phyloP scores from a whole-genome alignment of 2,888 invertebrate genomes.

The Elmis aenea region DNA sequence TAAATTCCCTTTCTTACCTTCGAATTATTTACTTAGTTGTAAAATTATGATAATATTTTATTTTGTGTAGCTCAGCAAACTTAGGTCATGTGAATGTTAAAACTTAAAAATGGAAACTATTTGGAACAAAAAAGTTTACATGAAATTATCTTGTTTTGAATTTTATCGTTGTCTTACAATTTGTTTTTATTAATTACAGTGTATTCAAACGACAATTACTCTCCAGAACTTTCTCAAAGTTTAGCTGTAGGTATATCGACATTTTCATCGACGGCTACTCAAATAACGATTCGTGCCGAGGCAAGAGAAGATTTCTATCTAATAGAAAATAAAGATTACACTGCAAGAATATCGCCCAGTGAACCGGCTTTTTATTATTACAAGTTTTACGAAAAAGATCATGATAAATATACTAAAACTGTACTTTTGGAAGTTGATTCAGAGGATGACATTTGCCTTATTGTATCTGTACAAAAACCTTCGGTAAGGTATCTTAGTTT shows the following conservation, averaged over 20 bases:
- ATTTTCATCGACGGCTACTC: not conserved
- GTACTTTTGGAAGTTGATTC: not conserved
- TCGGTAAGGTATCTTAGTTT: slow-evolving; percentile 57
- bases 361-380: not conserved
- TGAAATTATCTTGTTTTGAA: too few species aligned
- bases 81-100: too few species aligned
- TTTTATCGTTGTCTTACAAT: too few species aligned
- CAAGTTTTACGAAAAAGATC: not conserved
- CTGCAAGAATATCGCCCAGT: not conserved
- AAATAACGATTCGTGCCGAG: not conserved
- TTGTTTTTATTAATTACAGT: too few species aligned
- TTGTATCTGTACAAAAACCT: slow-evolving; percentile 65
- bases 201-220: too few species aligned
- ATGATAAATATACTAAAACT: not conserved
- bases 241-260: not conserved
- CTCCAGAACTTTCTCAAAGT: too few species aligned
- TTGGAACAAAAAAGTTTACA: too few species aligned
- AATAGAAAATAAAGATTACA: not conserved
- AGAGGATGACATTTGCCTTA: not conserved
- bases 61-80: too few species aligned
- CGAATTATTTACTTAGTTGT: too few species aligned
- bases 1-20: too few species aligned
- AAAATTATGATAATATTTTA: too few species aligned
- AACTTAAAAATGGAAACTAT: too few species aligned
- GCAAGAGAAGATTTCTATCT: not conserved